These are phyloP conservation scores for Propithecus deckenii DNA, from an alignment of 2,797 vertebrate genomes.

Conservation along the genomic window DNA sequence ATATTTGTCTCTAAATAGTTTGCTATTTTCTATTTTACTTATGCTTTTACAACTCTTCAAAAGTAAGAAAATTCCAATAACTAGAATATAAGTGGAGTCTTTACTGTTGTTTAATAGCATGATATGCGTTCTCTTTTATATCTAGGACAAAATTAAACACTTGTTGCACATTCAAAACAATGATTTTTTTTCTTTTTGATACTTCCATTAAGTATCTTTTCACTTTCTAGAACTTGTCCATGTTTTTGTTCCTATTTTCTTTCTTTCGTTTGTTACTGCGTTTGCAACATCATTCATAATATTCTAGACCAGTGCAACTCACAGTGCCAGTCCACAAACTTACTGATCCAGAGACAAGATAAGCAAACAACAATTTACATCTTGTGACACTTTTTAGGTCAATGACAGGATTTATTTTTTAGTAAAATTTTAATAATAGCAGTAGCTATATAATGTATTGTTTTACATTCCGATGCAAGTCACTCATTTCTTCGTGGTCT, in stretches of 20 bases:
- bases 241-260: slow-evolving; percentile 27
- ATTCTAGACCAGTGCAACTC: neutral
- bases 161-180: neutral
- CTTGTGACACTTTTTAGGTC: neutral
- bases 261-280: neutral
- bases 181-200: neutral
- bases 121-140: neutral
- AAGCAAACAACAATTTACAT: neutral
- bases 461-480: neutral
- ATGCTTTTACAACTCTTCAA: slow-evolving; percentile 7
- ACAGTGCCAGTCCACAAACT: neutral
- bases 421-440: neutral
- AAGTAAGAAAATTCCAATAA: neutral
- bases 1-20: neutral
- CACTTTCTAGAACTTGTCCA: neutral
- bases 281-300: neutral
- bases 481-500: neutral
- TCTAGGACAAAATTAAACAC: neutral
- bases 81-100: neutral
- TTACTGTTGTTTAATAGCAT: neutral
- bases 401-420: neutral
- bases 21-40: neutral
- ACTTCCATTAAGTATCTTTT: neutral
- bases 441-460: neutral
- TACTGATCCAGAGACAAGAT: neutral